Percentiles rank a stretch among this genome's conserved stretches.
phyloP scores from a whole-genome alignment of 2,888 invertebrate genomes.

The Gryllus longicercus region DNA sequence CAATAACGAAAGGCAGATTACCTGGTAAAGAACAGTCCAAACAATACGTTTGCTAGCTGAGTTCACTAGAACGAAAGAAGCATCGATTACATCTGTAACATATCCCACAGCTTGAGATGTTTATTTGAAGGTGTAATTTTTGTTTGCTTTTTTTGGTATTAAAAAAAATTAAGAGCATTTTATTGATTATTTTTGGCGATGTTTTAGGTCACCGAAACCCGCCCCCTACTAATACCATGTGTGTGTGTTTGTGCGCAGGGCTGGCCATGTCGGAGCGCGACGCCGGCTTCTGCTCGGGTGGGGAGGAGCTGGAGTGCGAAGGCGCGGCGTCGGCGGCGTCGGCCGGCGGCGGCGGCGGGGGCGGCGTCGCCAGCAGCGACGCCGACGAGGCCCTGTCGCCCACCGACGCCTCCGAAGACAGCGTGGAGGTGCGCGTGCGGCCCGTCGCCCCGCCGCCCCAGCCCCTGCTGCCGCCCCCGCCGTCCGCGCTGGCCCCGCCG shows the following conservation, averaged over 20 bases:
- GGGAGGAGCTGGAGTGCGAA: constrained; percentile 49
- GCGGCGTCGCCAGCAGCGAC: constrained; percentile 43
- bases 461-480: neutral
- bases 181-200: too few species aligned
- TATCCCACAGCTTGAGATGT: too few species aligned
- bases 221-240: too few species aligned
- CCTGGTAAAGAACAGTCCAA: too few species aligned
- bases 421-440: constrained; percentile 60
- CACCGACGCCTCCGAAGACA: constrained; percentile 63
- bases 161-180: too few species aligned
- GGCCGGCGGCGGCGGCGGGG: neutral
- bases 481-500: neutral
- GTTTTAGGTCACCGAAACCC: too few species aligned
- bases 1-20: too few species aligned
- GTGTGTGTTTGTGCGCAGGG: neutral
- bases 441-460: neutral
- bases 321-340: constrained; percentile 57
- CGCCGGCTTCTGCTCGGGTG: constrained; percentile 71
- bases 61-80: too few species aligned
- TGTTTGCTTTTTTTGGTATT: too few species aligned
- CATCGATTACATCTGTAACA: too few species aligned
- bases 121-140: too few species aligned
- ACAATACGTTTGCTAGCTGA: too few species aligned
- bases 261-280: constrained; percentile 1
- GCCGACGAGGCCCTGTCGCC: constrained; percentile 54